Evolutionary conservation across 1,140 invertebrate species (phyloP), one percentile per base, ranked within the genome.

Genomic region (Zelostemma sp.): DNA sequence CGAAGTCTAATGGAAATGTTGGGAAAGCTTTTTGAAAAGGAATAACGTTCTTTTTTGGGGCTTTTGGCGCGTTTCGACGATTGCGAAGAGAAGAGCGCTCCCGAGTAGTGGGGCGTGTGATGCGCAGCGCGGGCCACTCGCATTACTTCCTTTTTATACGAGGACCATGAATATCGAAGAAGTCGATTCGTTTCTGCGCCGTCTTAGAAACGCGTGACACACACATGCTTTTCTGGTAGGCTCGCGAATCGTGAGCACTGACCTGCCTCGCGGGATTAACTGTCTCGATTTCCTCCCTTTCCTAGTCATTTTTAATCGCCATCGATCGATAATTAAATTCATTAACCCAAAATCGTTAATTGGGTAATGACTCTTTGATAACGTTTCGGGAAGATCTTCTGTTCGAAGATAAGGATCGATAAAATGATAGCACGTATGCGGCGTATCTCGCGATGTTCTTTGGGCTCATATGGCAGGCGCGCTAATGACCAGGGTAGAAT

Each of bases 91-190:
- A 15, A 71, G 75, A 78, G 75, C 76, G 75, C 76, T 78, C 53
- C 62, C 51, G 64, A 45, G 77, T 78, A 80, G 81, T 79, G 83
- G 81, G 83, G 80, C 63, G 58, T 77, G 80, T 78, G 80, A 84
- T 85, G 83, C 83, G 83, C 83, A 82, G 76, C 82, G 82, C 82
- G 80, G 83, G 81, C 81, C 84, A 82, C 84, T 81, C 83, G 81
- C 79, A 75, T 83, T 79, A 80, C 83, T 84, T 82, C 80, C 83
- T 83, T 84, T 84, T 70, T 78, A 84, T 68, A 64, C 79, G 82
- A 81, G 74, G 11, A 79, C 51, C 76, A 85, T 76, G 54, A 84
- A 57, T 54, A 11, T 14, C 48, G 56, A 74, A 73, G 76, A 84
- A 78, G 77, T 79, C 41, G 53, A 59, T 46, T 59, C 57, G 54